Evolutionary conservation across 2,113 vertebrate species (phyloP).

Genomic region (Myotis lucifugus): DNA sequence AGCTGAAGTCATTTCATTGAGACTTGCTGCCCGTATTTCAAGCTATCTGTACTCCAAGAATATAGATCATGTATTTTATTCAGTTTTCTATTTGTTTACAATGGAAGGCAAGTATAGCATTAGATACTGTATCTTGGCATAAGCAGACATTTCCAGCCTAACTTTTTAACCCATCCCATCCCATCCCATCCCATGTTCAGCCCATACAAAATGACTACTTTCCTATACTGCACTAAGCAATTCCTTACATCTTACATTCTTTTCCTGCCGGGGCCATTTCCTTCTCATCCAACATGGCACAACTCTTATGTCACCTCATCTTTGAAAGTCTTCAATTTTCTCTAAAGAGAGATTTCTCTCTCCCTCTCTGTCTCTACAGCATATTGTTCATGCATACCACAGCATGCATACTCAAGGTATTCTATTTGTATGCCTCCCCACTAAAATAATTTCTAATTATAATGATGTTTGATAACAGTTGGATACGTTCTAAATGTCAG

Average conservation of each 20-base stretch:
- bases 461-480: background rate
- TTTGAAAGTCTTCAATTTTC: slow-evolving; percentile 42
- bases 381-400: background rate
- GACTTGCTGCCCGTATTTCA: background rate
- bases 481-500: background rate
- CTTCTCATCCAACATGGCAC: background rate
- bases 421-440: background rate
- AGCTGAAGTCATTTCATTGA: background rate
- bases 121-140: background rate
- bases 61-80: background rate
- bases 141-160: background rate
- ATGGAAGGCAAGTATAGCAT: background rate
- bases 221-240: background rate
- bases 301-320: background rate
- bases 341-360: background rate
- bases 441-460: slow-evolving; percentile 14
- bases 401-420: background rate
- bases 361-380: background rate
- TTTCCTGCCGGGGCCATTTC: background rate
- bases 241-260: background rate
- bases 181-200: background rate
- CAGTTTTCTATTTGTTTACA: background rate
- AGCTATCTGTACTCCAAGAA: background rate
- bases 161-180: background rate
- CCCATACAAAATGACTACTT: background rate